phyloP scores from a whole-genome alignment of 1,140 invertebrate species.

The Physella acuta region DNA sequence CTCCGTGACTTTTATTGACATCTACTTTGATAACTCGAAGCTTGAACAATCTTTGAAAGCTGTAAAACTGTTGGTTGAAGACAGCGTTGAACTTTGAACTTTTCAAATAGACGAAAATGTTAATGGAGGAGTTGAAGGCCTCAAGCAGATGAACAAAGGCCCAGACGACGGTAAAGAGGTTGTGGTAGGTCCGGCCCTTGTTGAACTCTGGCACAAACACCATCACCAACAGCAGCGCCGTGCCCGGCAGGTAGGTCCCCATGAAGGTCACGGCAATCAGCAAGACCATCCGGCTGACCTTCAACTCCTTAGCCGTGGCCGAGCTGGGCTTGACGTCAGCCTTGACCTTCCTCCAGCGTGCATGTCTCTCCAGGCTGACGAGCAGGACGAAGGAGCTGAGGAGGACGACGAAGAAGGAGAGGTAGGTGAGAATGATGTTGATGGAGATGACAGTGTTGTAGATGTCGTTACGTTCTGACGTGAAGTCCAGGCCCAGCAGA shows the following conservation, averaged over 20 bases:
- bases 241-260: neutral
- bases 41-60: too few species aligned
- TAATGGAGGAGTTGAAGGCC: conserved; percentile 9
- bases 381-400: neutral
- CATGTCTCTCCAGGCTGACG: neutral
- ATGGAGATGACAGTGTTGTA: neutral
- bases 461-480: neutral
- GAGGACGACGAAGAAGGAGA: neutral
- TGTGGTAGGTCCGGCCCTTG: neutral
- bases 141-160: neutral
- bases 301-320: neutral
- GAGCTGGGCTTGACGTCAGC: neutral
- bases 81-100: neutral
- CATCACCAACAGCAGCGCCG: neutral
- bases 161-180: neutral
- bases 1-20: too few species aligned
- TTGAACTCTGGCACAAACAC: conserved; percentile 12
- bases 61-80: neutral
- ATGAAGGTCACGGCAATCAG: conserved; percentile 9
- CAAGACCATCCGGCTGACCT: conserved; percentile 5
- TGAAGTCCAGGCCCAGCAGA: neutral
- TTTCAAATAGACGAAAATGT: conserved; percentile 13
- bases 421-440: neutral
- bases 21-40: too few species aligned
- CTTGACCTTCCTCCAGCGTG: neutral